Base-by-base conservation (phyloP, 92 coral and sea anemone species). In the Metridium senile region DNA sequence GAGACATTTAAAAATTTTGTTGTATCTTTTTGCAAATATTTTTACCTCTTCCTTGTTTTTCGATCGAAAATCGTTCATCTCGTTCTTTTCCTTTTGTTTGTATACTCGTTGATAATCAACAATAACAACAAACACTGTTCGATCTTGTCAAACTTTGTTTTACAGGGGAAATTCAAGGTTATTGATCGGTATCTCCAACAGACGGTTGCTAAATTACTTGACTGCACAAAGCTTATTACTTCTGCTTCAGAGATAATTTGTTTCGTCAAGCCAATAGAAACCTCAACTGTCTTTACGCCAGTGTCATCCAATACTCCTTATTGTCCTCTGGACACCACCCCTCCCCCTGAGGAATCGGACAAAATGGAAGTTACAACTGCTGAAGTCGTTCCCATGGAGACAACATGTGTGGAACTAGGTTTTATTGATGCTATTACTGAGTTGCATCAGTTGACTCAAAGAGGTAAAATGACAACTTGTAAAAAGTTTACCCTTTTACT, bases 371-470 rank as follows among this genome's bases (percentile, higher is more conserved):
- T 77, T 3, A 77, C 82, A 17, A 21, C 26, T 18, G 65, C 74
- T 32, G 82, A 77, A 4, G 32, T 52, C 1, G 34, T 77, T 53
- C 74, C 82, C 67, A 77, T 77, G 82, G 82, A 77, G 32, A 77
- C 82, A 22, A 76, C 81, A 27, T 8, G 29, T 18, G 32, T 58
- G 11, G 71, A 52, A 9, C 30, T 66, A n/a, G 81, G 81, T 0
- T 25, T 26, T 23, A 76, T 76, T 52, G 81, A 63, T 1, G 21
- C 59, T 0, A 29, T 33, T 9, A 33, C 51, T 39, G 52, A 74
- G 30, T 54, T 56, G 31, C 35, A 28, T 17, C 49, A 71, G 20
- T 18, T 58, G 20, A 20, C 29, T 54, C 39, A 32, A 22, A 32
- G 53, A n/a, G 67, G 64, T 58, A 33, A 23, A 9, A 0, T 46